phyloP scores from a whole-genome alignment of 2,797 vertebrate species.

The Neosalanx taihuensis region DNA sequence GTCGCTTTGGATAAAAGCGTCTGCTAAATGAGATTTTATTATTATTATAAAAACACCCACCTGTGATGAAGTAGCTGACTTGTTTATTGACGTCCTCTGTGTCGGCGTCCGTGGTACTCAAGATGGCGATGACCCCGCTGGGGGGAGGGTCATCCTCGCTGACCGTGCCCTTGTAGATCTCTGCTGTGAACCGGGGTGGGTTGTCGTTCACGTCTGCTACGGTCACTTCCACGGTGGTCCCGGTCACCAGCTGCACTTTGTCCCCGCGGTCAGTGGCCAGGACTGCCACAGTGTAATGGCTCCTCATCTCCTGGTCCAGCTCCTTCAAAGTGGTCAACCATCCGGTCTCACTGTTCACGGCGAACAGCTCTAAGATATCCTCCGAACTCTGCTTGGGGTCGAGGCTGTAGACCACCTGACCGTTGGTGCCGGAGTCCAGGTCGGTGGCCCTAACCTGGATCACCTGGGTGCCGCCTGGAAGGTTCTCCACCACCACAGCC shows the following conservation, averaged over 20 bases:
- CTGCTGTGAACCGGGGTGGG: conserved; percentile 91
- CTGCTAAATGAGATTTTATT: not conserved
- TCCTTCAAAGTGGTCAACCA: conserved; percentile 93
- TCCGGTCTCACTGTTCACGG: conserved; percentile 87
- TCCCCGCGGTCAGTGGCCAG: conserved; percentile 89
- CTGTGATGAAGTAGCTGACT: conserved; percentile 93
- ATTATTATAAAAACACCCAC: conserved; percentile 63
- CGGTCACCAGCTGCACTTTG: conserved; percentile 79
- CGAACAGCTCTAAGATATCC: conserved; percentile 83
- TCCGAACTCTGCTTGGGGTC: conserved; percentile 76
- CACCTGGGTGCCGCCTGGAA: conserved; percentile 83
- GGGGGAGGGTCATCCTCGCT: conserved; percentile 92
- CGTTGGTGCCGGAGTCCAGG: conserved; percentile 88
- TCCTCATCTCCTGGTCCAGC: conserved; percentile 84
- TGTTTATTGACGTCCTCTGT: conserved; percentile 89
- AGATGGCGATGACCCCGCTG: conserved; percentile 91
- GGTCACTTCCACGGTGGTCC: conserved; percentile 80
- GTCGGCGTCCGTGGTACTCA: conserved; percentile 92
- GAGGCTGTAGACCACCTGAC: conserved; percentile 87
- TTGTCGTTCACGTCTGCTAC: conserved; percentile 96
- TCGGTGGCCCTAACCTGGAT: conserved; percentile 92
- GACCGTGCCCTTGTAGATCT: conserved; percentile 97
- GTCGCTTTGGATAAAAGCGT: no score
- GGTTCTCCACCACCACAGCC: conserved; percentile 89
- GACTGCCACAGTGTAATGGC: conserved; percentile 78